Evolutionary conservation across 2,888 invertebrate species (phyloP), one percentile per base, ranked within the genome.

Genomic region (Aquatica leii): DNA sequence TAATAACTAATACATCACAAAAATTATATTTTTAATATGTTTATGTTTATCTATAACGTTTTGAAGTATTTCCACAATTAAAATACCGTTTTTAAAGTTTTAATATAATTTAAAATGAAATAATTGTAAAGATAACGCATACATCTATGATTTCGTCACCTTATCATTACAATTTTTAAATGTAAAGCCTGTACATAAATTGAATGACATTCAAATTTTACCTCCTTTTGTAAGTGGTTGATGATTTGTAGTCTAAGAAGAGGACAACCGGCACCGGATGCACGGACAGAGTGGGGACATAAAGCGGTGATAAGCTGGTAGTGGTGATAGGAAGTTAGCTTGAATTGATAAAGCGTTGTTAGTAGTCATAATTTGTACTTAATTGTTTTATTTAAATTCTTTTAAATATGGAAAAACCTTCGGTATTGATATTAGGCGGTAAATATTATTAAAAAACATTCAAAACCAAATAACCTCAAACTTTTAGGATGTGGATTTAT

Each of bases 401-500:
- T 50, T 4, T 31, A 8, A 68, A 41, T 52, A 77, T 77, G 77
- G 74, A 74, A 24, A 77, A 77, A 63, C 73, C 74, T 31, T 69
- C 69, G 57, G 71, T 77, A 65, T 66, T 78, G 65, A 67, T 78
- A 62, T 70, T 78, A 37, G 77, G 77, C 61, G 76, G 76, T 76
- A 69, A 69, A 66, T 67, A 31, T 41, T n/a, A 14, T 18, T 3
- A n/a, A 24, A 35, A 8, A 31, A 60, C 56, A 56, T 66, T 51
- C 59, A 55, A 56, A 31, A 15, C 15, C 20, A 11, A 31, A 43
- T 31, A 20, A 31, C 14, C 46, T 49, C 14, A 50, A 37, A 49
- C 14, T 77, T 79, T 51, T 83, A 96, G 96, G 96, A 82, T 95
- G 95, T 83, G 96, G 96, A 75, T 96, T 97, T 83, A 92, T 96